These are phyloP conservation scores for Portevinia maculata DNA, from an alignment of 2,888 invertebrate species.

Conservation along the genomic window DNA sequence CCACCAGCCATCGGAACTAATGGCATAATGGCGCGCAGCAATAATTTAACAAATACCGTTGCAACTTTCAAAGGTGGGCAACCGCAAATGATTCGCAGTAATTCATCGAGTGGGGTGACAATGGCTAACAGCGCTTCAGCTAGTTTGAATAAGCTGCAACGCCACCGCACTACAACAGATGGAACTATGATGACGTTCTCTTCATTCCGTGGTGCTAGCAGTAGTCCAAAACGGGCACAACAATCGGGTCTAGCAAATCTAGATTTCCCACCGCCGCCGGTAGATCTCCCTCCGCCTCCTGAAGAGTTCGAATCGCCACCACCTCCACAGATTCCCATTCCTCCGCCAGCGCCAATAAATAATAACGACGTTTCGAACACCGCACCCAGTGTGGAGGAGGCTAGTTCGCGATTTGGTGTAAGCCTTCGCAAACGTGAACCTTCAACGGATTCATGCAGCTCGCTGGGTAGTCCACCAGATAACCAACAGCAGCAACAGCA, in stretches of 20 bases:
- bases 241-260: conserved; percentile 91
- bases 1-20: conserved; percentile 65
- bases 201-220: conserved; percentile 85
- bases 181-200: conserved; percentile 83
- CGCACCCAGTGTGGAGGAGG: conserved; percentile 88
- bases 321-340: conserved; percentile 76
- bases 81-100: conserved; percentile 94
- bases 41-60: conserved; percentile 72
- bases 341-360: conserved; percentile 78
- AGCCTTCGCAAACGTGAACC: conserved; percentile 87
- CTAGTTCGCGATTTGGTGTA: conserved; percentile 88
- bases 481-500: conserved; percentile 76
- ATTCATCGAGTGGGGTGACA: conserved; percentile 92
- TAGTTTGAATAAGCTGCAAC: conserved; percentile 84
- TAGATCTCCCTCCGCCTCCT: conserved; percentile 91
- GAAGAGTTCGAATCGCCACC: conserved; percentile 84
- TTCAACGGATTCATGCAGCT: conserved; percentile 85
- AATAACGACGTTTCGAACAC: conserved; percentile 85
- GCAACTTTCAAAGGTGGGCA: conserved; percentile 84
- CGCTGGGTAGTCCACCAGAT: conserved; percentile 83
- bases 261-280: conserved; percentile 94
- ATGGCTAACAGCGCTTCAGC: conserved; percentile 86
- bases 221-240: conserved; percentile 88
- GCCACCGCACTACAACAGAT: conserved; percentile 84
- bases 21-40: conserved; percentile 63